Evolutionary conservation across 1,140 invertebrate genomes (phyloP), one percentile per base, ranked within the genome.

Genomic region (Callitettix versicolor): DNA sequence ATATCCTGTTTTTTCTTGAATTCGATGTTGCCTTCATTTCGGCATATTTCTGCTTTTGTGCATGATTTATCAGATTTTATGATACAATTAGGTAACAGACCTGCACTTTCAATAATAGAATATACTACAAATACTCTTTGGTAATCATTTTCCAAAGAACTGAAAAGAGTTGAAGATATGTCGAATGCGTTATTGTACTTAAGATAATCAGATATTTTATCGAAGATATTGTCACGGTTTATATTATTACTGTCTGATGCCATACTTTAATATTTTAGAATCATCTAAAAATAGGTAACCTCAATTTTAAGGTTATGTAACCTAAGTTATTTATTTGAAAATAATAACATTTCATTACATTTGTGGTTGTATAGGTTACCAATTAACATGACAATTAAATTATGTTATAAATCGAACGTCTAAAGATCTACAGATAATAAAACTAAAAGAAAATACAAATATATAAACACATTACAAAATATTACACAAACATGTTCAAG

Each of bases 21-120:
- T 14, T 46, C 49, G 1, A 34, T 34, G 51, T 65, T 65, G 9
- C 59, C 62, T 9, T 51, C 36, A 14, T 26, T 46, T 53, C 62
- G 51, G 7, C 50, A 47, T 14, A 15, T 15, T 30, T 50, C 51
- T 7, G 62, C 57, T 17, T 51, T 34, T 51, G 12, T 18, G 6
- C 5, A 38, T 17, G 48, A 51, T 51, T 51, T 51, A n/a, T 18
- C 18, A 14, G 34, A 3, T 18, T 18, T 20, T 15, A 20, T 18
- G 2, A 36, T 14, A 15, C n/a, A 15, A 38, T 34, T 2, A 18
- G 48, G 33, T 20, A 51, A 21, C 15, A 51, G 33, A 15, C 20
- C 20, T 17, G 48, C 48, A 9, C 40, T 36, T 18, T 11, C 14
- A 20, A 44, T 42, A 17, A 53, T 22, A 38, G 12, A 30, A 44